Percentiles rank a stretch among this genome's conserved stretches.
These are phyloP conservation scores for Megamerina dolium DNA, from an alignment of 2,888 invertebrate genomes.

Conservation along the genomic window DNA sequence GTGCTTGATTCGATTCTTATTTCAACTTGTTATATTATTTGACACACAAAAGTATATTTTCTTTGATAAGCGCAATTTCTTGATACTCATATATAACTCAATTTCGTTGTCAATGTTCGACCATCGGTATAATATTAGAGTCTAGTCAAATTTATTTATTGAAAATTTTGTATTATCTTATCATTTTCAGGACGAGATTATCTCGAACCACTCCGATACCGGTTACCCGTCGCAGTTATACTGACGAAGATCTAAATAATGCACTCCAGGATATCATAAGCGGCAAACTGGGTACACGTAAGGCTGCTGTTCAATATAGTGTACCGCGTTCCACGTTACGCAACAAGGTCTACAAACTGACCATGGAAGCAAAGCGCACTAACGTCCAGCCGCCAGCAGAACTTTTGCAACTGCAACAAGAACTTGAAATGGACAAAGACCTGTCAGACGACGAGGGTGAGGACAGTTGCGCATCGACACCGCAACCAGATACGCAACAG, in stretches of 20 bases:
- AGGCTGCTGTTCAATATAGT: constrained; percentile 92
- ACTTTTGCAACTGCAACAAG: constrained; percentile 29
- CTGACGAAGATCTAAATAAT: constrained; percentile 89
- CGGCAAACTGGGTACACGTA: constrained; percentile 84
- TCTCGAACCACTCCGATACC: constrained; percentile 53
- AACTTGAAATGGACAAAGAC: constrained; percentile 43
- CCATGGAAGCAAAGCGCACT: constrained; percentile 61
- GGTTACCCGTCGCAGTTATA: constrained; percentile 69
- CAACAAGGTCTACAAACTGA: constrained; percentile 86
- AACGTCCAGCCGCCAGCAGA: constrained; percentile 26
- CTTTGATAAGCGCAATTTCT: too few species aligned
- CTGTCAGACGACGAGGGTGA: constrained; percentile 52
- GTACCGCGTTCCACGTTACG: constrained; percentile 93
- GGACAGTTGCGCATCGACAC: constrained; percentile 54
- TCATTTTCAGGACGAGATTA: constrained; percentile 58
- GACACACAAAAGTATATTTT: too few species aligned
- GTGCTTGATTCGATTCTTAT: too few species aligned
- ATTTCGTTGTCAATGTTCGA: too few species aligned
- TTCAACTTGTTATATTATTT: too few species aligned
- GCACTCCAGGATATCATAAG: constrained; percentile 93
- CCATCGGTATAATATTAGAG: too few species aligned
- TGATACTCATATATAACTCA: too few species aligned
- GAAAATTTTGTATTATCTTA: too few species aligned
- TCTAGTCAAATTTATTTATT: too few species aligned
- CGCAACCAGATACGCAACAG: constrained; percentile 23